phyloP scores from a whole-genome alignment of 2,797 vertebrate genomes.

The Ceryle rudis region DNA sequence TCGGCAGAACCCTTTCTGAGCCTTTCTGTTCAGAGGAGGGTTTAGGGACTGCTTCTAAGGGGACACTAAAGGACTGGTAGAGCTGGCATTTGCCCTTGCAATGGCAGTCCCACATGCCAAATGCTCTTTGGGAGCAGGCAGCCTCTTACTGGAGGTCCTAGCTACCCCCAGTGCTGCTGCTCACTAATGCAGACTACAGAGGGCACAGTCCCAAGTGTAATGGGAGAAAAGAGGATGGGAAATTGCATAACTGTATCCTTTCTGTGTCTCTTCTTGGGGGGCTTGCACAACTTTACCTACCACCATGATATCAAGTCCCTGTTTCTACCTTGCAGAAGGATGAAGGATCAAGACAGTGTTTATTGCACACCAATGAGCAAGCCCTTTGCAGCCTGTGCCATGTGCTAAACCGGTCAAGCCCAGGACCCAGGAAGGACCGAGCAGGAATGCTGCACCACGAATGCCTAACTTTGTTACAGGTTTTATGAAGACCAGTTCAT shows the following conservation, averaged over 20 bases:
- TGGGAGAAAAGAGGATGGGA: rapidly evolving
- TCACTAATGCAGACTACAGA: background rate
- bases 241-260: background rate
- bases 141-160: background rate
- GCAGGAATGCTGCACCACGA: background rate
- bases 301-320: background rate
- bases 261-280: background rate
- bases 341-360: rapidly evolving
- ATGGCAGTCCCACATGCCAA: background rate
- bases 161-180: background rate
- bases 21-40: background rate
- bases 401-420: rapidly evolving
- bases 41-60: background rate
- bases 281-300: background rate
- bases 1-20: background rate
- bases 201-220: background rate
- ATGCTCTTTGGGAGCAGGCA: background rate
- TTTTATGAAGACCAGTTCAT: background rate
- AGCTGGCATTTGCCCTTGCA: background rate
- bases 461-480: rapidly evolving
- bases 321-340: background rate
- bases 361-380: background rate
- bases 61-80: background rate
- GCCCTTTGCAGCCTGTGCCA: background rate
- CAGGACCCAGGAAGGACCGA: background rate